A percentile compares a stretch with the other conserved stretches of the same genome.
These are phyloP conservation scores for Eilema sororculum DNA, from an alignment of 2,888 invertebrate genomes.

Conservation along the genomic window DNA sequence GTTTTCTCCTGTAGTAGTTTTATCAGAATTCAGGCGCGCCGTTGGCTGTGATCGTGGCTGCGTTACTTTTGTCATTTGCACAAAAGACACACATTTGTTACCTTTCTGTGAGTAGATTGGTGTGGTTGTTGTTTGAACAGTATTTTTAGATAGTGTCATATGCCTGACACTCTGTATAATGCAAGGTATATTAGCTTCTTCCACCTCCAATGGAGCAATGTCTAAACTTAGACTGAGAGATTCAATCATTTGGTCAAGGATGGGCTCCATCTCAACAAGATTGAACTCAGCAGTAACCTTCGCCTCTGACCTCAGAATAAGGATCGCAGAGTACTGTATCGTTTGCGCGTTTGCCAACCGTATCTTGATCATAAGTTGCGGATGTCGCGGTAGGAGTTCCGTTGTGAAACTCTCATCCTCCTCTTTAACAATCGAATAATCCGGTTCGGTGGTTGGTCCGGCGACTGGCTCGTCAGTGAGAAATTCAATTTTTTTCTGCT, in stretches of 20 bases:
- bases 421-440: neutral
- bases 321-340: neutral
- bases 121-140: too few species aligned
- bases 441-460: too few species aligned
- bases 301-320: constrained; percentile 17
- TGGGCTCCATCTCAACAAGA: constrained; percentile 15
- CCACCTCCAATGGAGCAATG: neutral
- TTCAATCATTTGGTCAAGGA: constrained; percentile 20
- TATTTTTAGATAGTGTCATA: too few species aligned
- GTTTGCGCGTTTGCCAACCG: neutral
- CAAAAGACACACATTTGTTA: too few species aligned
- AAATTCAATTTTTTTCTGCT: too few species aligned
- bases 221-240: neutral
- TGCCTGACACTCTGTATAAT: too few species aligned
- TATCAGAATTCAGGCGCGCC: too few species aligned
- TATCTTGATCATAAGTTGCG: constrained; percentile 25
- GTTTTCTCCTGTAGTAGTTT: too few species aligned
- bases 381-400: constrained; percentile 25
- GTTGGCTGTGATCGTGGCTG: too few species aligned
- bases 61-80: too few species aligned
- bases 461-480: too few species aligned
- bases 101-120: too few species aligned
- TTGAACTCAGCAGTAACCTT: neutral
- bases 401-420: neutral
- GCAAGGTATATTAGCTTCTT: fast-evolving